A percentile compares a stretch with the other conserved stretches of the same genome.
Evolutionary conservation across 2,113 vertebrate species (phyloP).

Genomic region (Mesembrinibis cayennensis): DNA sequence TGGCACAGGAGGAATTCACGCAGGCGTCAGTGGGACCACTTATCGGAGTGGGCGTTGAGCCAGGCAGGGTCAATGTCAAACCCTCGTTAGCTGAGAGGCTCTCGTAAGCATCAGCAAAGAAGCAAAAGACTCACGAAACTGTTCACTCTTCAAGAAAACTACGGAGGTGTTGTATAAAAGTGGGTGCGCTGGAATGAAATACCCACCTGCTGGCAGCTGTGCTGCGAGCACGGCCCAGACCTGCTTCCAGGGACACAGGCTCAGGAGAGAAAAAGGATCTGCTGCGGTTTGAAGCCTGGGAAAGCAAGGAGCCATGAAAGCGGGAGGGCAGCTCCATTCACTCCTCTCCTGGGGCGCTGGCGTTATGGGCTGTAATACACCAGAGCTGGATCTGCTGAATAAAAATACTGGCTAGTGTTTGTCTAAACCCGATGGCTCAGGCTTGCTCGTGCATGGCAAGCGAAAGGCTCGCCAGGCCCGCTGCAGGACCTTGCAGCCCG

Average conservation of each 20-base stretch:
- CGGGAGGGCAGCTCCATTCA: neutral
- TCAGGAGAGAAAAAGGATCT: neutral
- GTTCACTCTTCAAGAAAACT: neutral
- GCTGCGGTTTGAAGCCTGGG: neutral
- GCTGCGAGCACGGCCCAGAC: neutral
- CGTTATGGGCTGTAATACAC: neutral
- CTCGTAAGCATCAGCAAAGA: neutral
- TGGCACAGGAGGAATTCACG: neutral
- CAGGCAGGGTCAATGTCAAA: neutral
- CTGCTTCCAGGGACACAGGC: fast-evolving
- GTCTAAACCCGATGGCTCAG: neutral
- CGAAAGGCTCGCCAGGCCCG: neutral
- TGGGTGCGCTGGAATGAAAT: neutral
- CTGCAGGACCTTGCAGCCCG: neutral
- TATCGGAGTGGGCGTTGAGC: fast-evolving
- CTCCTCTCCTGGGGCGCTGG: neutral
- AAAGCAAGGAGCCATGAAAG: neutral
- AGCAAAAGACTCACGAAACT: neutral
- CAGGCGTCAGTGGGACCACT: fast-evolving
- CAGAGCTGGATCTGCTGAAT: neutral
- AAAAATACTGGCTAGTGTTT: neutral
- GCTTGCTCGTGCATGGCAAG: neutral
- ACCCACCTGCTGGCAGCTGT: neutral
- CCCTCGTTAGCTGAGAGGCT: neutral
- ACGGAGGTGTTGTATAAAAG: neutral